Conservation (phyloP, 2,888 invertebrate species). For the Luperina testacea region DNA sequence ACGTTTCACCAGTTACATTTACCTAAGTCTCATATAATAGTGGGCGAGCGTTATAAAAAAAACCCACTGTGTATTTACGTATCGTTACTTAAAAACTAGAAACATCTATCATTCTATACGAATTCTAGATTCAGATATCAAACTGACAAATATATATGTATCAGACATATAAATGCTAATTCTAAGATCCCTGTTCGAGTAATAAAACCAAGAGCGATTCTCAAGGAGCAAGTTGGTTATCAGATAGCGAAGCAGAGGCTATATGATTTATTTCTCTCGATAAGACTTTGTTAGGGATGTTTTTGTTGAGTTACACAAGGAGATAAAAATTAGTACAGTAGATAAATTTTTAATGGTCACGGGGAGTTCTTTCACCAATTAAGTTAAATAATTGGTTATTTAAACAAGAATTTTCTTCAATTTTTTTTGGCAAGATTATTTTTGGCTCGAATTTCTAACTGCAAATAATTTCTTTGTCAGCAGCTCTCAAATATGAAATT, state of each 20-base stretch:
- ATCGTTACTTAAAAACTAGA: neutral
- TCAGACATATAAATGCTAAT: slow-evolving; percentile 62
- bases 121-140: slow-evolving; percentile 22
- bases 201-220: slow-evolving; percentile 67
- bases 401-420: slow-evolving; percentile 7
- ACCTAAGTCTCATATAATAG: neutral
- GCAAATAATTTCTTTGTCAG: neutral
- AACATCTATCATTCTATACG: slow-evolving; percentile 12
- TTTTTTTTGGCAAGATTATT: neutral
- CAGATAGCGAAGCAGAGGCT: slow-evolving; percentile 70
- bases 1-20: neutral
- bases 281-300: slow-evolving; percentile 72
- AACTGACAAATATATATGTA: slow-evolving; percentile 51
- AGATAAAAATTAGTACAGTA: slow-evolving; percentile 56
- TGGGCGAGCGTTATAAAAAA: neutral
- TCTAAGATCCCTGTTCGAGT: slow-evolving; percentile 57
- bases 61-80: neutral
- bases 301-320: slow-evolving; percentile 65
- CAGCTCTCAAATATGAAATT: neutral
- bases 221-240: slow-evolving; percentile 69
- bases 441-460: neutral
- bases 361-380: slow-evolving; percentile 35
- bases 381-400: slow-evolving; percentile 39
- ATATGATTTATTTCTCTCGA: slow-evolving; percentile 80
- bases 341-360: slow-evolving; percentile 47